phyloP scores from a whole-genome alignment of 2,888 invertebrate species.

The Salpingus planirostris region DNA sequence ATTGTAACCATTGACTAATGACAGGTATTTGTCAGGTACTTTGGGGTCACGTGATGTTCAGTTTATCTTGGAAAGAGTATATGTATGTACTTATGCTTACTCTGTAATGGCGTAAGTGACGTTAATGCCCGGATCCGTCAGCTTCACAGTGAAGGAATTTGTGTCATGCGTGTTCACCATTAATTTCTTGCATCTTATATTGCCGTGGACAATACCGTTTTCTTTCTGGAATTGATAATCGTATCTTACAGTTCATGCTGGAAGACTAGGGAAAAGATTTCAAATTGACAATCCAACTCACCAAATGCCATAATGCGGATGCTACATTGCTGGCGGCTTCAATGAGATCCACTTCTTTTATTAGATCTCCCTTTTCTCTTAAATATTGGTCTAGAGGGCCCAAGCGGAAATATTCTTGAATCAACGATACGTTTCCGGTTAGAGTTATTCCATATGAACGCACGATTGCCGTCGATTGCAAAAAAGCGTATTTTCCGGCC shows the following conservation, averaged over 20 bases:
- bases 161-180: constrained; percentile 67
- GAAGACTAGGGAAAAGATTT: not conserved
- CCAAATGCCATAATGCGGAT: constrained; percentile 79
- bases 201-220: constrained; percentile 74
- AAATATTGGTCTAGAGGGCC: constrained; percentile 72
- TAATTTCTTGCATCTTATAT: constrained; percentile 73
- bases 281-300: constrained; percentile 43
- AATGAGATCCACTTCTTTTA: constrained; percentile 64
- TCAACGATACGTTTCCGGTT: constrained; percentile 67
- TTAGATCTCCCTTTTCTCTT: constrained; percentile 40
- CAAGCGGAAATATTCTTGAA: constrained; percentile 69
- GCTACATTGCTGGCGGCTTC: constrained; percentile 76
- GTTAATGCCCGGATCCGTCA: constrained; percentile 73
- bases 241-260: not conserved
- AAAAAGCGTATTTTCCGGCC: constrained; percentile 68
- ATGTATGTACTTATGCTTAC: constrained; percentile 56
- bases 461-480: constrained; percentile 68
- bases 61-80: too few relatives aligned
- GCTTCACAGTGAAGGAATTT: constrained; percentile 63
- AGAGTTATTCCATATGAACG: constrained; percentile 70
- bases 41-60: too few relatives aligned
- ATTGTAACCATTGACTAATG: too few relatives aligned
- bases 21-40: too few relatives aligned
- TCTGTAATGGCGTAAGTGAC: constrained; percentile 52
- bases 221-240: constrained; percentile 49